phyloP scores from a whole-genome alignment of 2,797 vertebrate genomes.

The Epinephelus coioides region DNA sequence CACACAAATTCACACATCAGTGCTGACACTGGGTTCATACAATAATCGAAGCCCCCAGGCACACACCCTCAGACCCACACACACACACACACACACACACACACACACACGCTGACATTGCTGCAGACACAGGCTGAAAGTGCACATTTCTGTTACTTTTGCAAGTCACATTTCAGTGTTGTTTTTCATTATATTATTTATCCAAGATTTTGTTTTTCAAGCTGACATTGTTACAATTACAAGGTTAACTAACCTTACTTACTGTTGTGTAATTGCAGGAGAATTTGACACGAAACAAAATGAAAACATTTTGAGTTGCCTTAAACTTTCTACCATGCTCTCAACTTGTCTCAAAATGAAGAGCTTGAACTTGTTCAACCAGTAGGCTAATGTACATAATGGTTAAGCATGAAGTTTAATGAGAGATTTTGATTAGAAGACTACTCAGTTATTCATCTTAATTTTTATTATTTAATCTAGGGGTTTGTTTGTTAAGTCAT shows the following conservation, averaged over 20 bases:
- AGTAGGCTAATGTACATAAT: not conserved
- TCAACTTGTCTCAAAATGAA: not conserved
- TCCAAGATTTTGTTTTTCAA: not conserved
- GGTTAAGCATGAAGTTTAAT: not conserved
- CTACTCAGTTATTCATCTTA: not conserved
- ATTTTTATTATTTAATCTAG: not conserved
- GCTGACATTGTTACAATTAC: not conserved
- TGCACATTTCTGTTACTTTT: not conserved
- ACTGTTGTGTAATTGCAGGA: not conserved
- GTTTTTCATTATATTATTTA: not conserved
- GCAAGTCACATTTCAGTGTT: not conserved
- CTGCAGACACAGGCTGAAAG: conserved; percentile 9
- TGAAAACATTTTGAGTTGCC: not conserved
- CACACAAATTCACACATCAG: conserved; percentile 29
- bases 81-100: conserved; percentile 5
- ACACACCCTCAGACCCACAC: conserved; percentile 12
- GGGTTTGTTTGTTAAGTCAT: not conserved
- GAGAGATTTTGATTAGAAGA: not conserved
- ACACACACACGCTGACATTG: conserved; percentile 16
- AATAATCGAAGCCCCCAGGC: conserved; percentile 51
- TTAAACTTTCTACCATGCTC: not conserved
- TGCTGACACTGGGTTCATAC: conserved; percentile 58
- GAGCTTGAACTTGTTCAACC: not conserved
- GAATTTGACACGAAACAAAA: not conserved
- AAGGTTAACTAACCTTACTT: not conserved